phyloP scores from a whole-genome alignment of 2,113 vertebrate species.

The Poeciliopsis turrubarensis region DNA sequence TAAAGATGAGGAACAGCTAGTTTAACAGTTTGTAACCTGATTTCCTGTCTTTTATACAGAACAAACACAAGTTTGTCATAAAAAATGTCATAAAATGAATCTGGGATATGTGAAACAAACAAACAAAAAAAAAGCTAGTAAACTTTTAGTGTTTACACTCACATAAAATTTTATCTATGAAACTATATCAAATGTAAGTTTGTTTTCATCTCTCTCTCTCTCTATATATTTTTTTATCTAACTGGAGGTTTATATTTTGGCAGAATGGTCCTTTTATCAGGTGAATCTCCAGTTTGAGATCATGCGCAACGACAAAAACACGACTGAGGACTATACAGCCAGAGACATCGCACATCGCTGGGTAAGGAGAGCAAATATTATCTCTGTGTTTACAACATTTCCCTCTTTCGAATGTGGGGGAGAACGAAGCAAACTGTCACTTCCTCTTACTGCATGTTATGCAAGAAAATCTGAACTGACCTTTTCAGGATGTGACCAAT shows the following conservation, averaged over 20 bases:
- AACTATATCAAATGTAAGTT: not conserved
- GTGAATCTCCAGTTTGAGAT: slow-evolving; percentile 59
- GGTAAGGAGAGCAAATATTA: slow-evolving; percentile 51
- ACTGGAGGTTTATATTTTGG: slow-evolving; percentile 4
- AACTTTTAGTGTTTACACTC: too few species aligned
- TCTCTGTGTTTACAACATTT: not conserved
- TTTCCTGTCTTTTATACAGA: not conserved
- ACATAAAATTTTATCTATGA: not conserved
- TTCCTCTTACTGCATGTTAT: too few species aligned
- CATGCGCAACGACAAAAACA: slow-evolving; percentile 20
- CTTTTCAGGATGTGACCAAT: not conserved
- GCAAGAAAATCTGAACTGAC: not conserved
- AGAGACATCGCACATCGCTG: slow-evolving; percentile 62
- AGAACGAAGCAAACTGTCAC: too few species aligned
- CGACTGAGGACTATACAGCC: slow-evolving; percentile 43
- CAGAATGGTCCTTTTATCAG: slow-evolving; percentile 74
- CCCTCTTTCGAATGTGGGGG: too few species aligned
- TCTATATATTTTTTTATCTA: not conserved
- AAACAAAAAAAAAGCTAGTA: not conserved
- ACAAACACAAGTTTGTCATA: slow-evolving; percentile 16
- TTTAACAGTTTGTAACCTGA: not conserved
- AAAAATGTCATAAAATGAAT: not conserved
- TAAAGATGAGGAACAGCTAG: not conserved
- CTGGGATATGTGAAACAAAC: not conserved
- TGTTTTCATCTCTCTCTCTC: not conserved